A percentile compares a stretch with the other conserved stretches of the same genome.
These are phyloP conservation scores for Acipenser ruthenus DNA, from an alignment of 2,797 vertebrate species.

Conservation along the genomic window DNA sequence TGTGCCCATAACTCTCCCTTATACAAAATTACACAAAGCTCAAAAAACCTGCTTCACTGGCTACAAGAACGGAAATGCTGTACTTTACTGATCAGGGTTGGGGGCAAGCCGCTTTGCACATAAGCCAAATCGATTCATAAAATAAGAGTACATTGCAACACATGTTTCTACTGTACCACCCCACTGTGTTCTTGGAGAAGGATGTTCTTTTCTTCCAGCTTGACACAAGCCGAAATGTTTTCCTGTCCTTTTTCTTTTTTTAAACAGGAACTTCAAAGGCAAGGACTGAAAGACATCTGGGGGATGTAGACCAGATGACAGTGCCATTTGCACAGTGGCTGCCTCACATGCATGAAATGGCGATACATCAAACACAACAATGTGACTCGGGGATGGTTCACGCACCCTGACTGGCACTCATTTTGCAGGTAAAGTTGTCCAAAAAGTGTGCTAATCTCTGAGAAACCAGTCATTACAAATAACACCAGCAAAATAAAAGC, in stretches of 20 bases:
- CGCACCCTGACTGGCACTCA: not conserved
- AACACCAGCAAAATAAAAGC: not conserved
- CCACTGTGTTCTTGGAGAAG: conserved; percentile 4
- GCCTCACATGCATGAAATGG: too few relatives aligned
- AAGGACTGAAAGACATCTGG: too few relatives aligned
- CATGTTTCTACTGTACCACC: conserved; percentile 15
- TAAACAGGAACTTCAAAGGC: too few relatives aligned
- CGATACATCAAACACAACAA: too few relatives aligned
- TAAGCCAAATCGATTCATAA: conserved; percentile 21
- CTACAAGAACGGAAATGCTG: conserved; percentile 18
- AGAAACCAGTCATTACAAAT: not conserved
- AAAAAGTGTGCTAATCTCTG: not conserved
- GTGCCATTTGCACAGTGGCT: too few relatives aligned
- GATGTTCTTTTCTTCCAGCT: not conserved
- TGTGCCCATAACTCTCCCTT: not conserved
- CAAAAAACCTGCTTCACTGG: conserved; percentile 16
- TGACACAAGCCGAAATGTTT: not conserved
- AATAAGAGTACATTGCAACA: conserved; percentile 18
- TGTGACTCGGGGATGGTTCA: not conserved
- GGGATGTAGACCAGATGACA: too few relatives aligned
- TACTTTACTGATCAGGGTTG: conserved; percentile 24
- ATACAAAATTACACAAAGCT: conserved; percentile 10
- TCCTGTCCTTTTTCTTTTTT: too few relatives aligned
- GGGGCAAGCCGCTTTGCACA: conserved; percentile 12
- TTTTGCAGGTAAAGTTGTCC: not conserved